Evolutionary conservation across 1,140 invertebrate species (phyloP), one percentile per base, ranked within the genome.

Genomic region (Streblospio benedicti): DNA sequence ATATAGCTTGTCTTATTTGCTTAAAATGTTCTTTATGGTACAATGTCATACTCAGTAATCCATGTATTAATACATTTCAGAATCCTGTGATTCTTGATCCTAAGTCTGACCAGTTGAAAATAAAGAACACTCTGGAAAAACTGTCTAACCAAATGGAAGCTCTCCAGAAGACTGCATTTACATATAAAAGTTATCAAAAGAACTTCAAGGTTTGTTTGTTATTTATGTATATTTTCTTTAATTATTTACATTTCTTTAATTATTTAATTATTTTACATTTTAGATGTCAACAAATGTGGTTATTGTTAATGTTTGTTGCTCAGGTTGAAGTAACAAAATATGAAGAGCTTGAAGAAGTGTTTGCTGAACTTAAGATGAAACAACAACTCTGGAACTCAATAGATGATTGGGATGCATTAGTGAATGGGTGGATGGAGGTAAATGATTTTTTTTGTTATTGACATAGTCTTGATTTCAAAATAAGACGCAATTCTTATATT

Each of bases 321-420:
- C 63, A 86, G 81, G 80, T 89, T 25, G 88, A 90, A 70, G 83
- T 89, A 20, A 86, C 86, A 2, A 83, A 87, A 71, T 85, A 89
- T 68, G 89, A 91, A 38, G 81, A 85, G 16, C 76, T 93, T 44
- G 88, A 90, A 59, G 84, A 87, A 70, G 85, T 87, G 0, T 82
- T 85, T 61, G 85, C 82, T 57, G 86, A 91, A 64, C 82, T 91
- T 0, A 87, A 86, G 67, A 73, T 91, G 27, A 83, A 89, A 41
- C 84, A 85, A 70, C 79, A 88, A 38, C 74, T 93, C 0, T 91
- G 89, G 86, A 85, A 86, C 38, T 86, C 84, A 38, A 76, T 86
- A 1, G 82, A 83, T 30, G 81, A 84, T 30, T 93, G 89, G 89
- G 82, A 85, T 4, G 69, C 72, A 61, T 73, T 79, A 4, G 54